A percentile compares a stretch with the other conserved stretches of the same genome.
phyloP scores from a whole-genome alignment of 2,113 vertebrate species.

The Melozone crissalis region DNA sequence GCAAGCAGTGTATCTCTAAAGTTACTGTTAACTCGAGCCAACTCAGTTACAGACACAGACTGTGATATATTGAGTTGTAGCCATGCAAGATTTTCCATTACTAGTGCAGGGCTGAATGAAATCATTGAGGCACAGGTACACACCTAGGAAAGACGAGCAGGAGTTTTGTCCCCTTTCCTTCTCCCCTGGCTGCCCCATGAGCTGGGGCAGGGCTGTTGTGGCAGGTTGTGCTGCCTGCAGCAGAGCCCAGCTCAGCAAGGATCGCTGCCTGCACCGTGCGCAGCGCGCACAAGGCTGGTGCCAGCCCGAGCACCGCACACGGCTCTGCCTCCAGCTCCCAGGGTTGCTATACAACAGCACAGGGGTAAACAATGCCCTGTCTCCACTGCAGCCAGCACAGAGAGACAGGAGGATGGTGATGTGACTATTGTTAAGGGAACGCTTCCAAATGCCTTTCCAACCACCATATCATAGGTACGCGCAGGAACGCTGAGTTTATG shows the following conservation, averaged over 20 bases:
- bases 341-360: not conserved
- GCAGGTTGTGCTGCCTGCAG: not conserved
- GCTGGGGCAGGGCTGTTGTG: fast-evolving
- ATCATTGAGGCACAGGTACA: not conserved
- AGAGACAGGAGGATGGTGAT: fast-evolving
- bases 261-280: fast-evolving
- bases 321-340: not conserved
- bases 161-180: not conserved
- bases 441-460: not conserved
- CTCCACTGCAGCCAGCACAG: not conserved
- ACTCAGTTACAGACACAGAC: slow-evolving; percentile 13
- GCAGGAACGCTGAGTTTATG: not conserved
- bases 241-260: not conserved
- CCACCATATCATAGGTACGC: fast-evolving
- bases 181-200: not conserved
- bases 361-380: not conserved
- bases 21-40: slow-evolving; percentile 45
- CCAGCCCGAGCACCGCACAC: fast-evolving
- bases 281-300: fast-evolving
- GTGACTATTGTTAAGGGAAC: not conserved
- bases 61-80: not conserved
- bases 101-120: not conserved
- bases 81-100: slow-evolving; percentile 39
- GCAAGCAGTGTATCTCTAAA: slow-evolving; percentile 39
- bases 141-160: not conserved